These are phyloP conservation scores for Drosophila kepulauana DNA, from an alignment of 1,140 invertebrate species.

Conservation along the genomic window DNA sequence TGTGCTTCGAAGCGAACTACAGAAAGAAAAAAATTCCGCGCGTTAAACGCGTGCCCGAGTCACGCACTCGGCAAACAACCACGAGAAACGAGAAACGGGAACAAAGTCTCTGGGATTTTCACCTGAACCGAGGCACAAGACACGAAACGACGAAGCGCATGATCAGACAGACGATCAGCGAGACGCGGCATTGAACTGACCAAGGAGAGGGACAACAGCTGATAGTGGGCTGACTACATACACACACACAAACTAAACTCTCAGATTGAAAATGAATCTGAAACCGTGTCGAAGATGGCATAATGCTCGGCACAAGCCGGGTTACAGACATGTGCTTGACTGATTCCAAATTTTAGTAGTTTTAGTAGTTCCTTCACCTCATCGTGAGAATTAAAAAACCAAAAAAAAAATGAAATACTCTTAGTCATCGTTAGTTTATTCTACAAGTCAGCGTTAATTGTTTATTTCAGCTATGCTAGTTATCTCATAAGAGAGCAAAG, in stretches of 20 bases:
- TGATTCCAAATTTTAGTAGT: neutral
- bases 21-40: constrained; percentile 49
- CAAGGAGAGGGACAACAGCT: neutral
- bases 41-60: constrained; percentile 63
- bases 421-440: constrained; percentile 31
- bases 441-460: constrained; percentile 25
- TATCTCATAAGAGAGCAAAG: neutral
- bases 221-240: neutral
- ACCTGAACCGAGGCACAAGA: constrained; percentile 2
- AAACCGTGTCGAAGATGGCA: neutral
- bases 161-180: constrained; percentile 20
- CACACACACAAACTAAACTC: neutral
- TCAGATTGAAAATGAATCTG: neutral
- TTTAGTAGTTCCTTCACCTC: constrained; percentile 38
- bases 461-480: neutral
- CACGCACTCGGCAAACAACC: constrained; percentile 44
- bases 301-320: constrained; percentile 33
- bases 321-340: neutral
- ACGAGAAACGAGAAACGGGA: constrained; percentile 24
- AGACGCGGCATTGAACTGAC: neutral
- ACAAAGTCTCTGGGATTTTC: constrained; percentile 23
- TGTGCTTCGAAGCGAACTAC: constrained; percentile 15
- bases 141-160: constrained; percentile 24
- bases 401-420: neutral
- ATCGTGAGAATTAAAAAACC: neutral